Percentiles rank a stretch among this genome's conserved stretches.
These are phyloP conservation scores for Tiliqua scincoides DNA, from an alignment of 2,113 vertebrate species.

Conservation along the genomic window DNA sequence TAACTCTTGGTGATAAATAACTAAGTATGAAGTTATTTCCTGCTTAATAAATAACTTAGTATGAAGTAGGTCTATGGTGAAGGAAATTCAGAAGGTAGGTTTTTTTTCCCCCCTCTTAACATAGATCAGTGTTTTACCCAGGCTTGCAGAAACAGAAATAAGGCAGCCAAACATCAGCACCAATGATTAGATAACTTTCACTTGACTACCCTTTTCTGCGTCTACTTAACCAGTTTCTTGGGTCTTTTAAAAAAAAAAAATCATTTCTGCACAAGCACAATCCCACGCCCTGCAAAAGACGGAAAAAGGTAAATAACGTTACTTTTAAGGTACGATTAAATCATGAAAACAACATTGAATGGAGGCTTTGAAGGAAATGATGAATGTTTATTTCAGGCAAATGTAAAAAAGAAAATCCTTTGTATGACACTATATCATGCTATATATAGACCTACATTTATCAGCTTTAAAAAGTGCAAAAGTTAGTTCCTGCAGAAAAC, in stretches of 20 bases:
- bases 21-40: slow-evolving; percentile 3
- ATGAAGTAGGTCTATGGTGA: neutral
- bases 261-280: slow-evolving; percentile 55
- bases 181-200: slow-evolving; percentile 67
- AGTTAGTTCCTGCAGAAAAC: slow-evolving; percentile 84
- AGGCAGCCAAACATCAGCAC: slow-evolving; percentile 13
- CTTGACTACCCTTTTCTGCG: slow-evolving; percentile 28
- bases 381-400: slow-evolving; percentile 79
- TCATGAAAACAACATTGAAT: slow-evolving; percentile 65
- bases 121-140: slow-evolving; percentile 32
- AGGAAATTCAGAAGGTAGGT: slow-evolving; percentile 34
- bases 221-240: slow-evolving; percentile 49
- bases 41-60: slow-evolving; percentile 11
- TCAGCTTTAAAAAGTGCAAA: slow-evolving; percentile 80
- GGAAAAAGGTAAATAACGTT: slow-evolving; percentile 63
- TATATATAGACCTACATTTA: slow-evolving; percentile 82
- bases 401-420: slow-evolving; percentile 63
- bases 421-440: slow-evolving; percentile 70
- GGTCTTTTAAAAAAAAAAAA: slow-evolving; percentile 71
- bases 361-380: slow-evolving; percentile 69
- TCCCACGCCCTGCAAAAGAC: slow-evolving; percentile 62
- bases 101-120: slow-evolving; percentile 45
- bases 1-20: neutral
- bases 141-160: slow-evolving; percentile 41
- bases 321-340: slow-evolving; percentile 64